A percentile compares a stretch with the other conserved stretches of the same genome.
Evolutionary conservation across 1,140 invertebrate species (phyloP).

Genomic region (Leucophenga varia): DNA sequence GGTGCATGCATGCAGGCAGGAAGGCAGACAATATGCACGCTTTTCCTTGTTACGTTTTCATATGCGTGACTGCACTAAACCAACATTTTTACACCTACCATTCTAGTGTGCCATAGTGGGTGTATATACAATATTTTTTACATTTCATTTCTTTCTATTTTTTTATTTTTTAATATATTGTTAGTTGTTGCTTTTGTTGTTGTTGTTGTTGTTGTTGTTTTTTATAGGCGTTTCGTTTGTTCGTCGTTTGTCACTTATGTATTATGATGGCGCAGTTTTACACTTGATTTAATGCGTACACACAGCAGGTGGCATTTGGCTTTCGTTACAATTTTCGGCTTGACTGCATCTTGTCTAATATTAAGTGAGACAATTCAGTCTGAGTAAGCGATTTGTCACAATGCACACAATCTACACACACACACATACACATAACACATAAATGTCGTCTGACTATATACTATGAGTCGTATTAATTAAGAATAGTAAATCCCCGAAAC

Average conservation of each 20-base stretch:
- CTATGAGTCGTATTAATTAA: not conserved
- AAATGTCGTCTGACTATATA: not conserved
- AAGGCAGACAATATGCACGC: too few species aligned
- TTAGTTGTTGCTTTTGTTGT: not conserved
- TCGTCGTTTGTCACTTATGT: not conserved
- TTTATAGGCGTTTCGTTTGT: slow-evolving; percentile 39
- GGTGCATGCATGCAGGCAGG: too few species aligned
- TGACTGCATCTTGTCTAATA: slow-evolving; percentile 34
- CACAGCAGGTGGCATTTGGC: not conserved
- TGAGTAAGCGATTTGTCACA: slow-evolving; percentile 30
- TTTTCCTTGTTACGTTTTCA: slow-evolving; percentile 21
- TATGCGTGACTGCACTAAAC: slow-evolving; percentile 49
- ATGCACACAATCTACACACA: slow-evolving; percentile 14
- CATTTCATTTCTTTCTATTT: too few species aligned
- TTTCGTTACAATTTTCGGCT: slow-evolving; percentile 27
- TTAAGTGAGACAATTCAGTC: slow-evolving; percentile 11
- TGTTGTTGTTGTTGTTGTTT: slow-evolving; percentile 16
- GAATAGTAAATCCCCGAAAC: too few species aligned
- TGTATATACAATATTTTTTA: too few species aligned
- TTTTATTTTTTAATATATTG: too few species aligned
- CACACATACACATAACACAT: not conserved
- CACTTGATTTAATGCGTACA: too few species aligned
- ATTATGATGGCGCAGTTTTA: not conserved
- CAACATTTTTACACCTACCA: slow-evolving; percentile 50
- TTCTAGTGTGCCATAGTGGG: too few species aligned